These are phyloP conservation scores for Colletes latitarsis DNA, from an alignment of 1,140 invertebrate species.

Conservation along the genomic window DNA sequence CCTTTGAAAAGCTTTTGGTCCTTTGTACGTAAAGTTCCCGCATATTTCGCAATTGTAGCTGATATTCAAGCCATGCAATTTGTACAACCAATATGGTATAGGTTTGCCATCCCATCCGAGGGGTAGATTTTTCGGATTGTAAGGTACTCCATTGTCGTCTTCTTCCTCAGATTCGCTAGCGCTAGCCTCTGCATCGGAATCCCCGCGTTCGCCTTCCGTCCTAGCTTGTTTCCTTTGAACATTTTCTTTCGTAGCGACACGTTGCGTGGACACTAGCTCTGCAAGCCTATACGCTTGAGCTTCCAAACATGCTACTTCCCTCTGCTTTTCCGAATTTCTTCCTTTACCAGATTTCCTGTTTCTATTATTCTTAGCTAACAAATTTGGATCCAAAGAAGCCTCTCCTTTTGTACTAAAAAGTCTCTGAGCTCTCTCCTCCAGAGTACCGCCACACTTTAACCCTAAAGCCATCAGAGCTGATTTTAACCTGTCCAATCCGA, in stretches of 20 bases:
- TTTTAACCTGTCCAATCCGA: constrained; percentile 98
- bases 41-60: constrained; percentile 99
- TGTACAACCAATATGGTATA: constrained; percentile 99
- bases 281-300: constrained; percentile 94
- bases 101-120: constrained; percentile 99
- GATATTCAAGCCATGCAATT: constrained; percentile 99
- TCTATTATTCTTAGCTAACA: constrained; percentile 93
- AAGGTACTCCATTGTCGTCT: constrained; percentile 96
- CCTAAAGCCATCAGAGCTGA: constrained; percentile 98
- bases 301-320: constrained; percentile 92
- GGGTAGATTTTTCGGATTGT: constrained; percentile 99
- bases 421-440: constrained; percentile 97
- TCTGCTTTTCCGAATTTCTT: constrained; percentile 88
- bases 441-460: constrained; percentile 98
- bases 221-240: constrained; percentile 98
- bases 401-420: constrained; percentile 98
- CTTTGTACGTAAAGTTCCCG: constrained; percentile 99
- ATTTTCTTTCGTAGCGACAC: constrained; percentile 97
- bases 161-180: constrained; percentile 93
- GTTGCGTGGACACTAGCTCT: constrained; percentile 91
- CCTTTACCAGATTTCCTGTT: constrained; percentile 84
- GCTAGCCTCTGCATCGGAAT: constrained; percentile 95
- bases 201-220: constrained; percentile 96
- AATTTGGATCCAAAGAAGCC: constrained; percentile 92
- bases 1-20: constrained; percentile 99